phyloP scores from a whole-genome alignment of 2,888 invertebrate genomes.

The Iphiclides podalirius region DNA sequence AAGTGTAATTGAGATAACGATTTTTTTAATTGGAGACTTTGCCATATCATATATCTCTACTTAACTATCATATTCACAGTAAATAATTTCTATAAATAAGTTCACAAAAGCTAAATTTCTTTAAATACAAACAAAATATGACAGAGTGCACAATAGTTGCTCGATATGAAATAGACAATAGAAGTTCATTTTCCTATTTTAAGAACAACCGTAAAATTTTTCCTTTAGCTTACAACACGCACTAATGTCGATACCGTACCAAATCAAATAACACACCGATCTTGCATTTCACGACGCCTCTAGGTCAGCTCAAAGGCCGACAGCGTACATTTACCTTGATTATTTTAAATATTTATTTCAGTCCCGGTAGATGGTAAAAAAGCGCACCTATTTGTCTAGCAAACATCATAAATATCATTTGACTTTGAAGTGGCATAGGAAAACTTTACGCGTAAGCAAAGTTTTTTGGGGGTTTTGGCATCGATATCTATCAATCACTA shows the following conservation, averaged over 20 bases:
- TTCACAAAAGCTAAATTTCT: too few species aligned
- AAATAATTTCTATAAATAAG: too few species aligned
- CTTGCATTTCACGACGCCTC: constrained; percentile 49
- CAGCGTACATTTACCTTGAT: constrained; percentile 50
- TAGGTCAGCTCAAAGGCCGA: constrained; percentile 57
- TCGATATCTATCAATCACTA: background rate
- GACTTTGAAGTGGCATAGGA: constrained; percentile 44
- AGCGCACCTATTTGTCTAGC: constrained; percentile 52
- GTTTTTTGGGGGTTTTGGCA: background rate
- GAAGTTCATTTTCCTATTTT: too few species aligned
- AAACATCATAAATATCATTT: constrained; percentile 50
- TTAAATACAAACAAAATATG: too few species aligned
- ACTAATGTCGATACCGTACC: constrained; percentile 28
- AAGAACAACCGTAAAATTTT: constrained; percentile 10
- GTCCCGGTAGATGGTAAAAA: constrained; percentile 44
- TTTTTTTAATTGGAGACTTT: too few species aligned
- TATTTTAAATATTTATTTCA: constrained; percentile 53
- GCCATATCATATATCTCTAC: too few species aligned
- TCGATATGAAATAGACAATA: too few species aligned
- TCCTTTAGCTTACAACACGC: constrained; percentile 30
- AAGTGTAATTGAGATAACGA: too few species aligned
- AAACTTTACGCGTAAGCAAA: constrained; percentile 2
- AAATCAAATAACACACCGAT: constrained; percentile 50
- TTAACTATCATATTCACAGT: too few species aligned
- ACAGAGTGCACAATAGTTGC: too few species aligned